Conservation (phyloP, 2,113 vertebrate genomes). For the Barnardius zonarius region DNA sequence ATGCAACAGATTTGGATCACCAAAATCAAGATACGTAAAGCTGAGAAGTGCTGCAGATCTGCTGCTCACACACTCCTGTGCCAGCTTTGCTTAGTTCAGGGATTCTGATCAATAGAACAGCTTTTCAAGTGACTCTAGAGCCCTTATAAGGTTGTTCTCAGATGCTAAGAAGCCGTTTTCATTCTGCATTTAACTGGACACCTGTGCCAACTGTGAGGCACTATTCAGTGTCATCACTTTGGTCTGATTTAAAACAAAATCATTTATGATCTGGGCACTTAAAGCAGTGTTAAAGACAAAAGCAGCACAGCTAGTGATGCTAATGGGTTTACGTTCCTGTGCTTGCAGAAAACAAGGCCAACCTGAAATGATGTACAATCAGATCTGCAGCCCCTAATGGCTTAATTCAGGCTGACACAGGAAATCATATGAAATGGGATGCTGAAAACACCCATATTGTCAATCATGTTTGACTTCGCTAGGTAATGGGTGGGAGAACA, state of each 20-base stretch:
- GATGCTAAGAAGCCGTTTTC: not conserved
- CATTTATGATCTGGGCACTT: not conserved
- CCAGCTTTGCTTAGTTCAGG: not conserved
- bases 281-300: not conserved
- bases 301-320: not conserved
- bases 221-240: not conserved
- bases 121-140: not conserved
- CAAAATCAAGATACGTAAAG: not conserved
- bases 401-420: not conserved
- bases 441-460: not conserved
- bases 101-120: not conserved
- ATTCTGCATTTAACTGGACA: not conserved
- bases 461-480: not conserved
- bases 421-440: not conserved
- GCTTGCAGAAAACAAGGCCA: not conserved
- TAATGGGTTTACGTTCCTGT: not conserved
- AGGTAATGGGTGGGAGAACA: not conserved
- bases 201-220: not conserved
- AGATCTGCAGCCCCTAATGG: not conserved
- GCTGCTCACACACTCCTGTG: not conserved
- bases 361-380: not conserved
- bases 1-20: not conserved
- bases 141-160: not conserved
- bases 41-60: not conserved
- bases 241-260: not conserved